Evolutionary conservation across 2,113 vertebrate genomes (phyloP).

Genomic region (Chamaea fasciata): DNA sequence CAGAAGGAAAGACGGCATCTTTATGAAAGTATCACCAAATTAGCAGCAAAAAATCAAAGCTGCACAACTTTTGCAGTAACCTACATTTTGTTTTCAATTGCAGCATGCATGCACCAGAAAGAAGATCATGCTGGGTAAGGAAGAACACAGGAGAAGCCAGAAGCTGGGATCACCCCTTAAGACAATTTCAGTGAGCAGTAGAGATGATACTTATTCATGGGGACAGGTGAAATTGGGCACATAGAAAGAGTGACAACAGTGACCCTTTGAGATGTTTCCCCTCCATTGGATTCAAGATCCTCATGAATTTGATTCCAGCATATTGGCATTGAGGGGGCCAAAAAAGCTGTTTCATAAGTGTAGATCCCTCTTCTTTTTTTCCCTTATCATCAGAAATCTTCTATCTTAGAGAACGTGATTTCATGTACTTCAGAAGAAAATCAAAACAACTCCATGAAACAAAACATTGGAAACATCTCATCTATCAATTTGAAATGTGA

Average conservation of each 20-base stretch:
- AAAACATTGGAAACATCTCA: neutral
- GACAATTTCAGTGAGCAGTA: neutral
- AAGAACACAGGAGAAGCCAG: neutral
- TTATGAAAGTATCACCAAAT: neutral
- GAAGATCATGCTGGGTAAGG: neutral
- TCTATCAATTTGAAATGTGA: neutral
- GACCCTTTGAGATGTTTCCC: neutral
- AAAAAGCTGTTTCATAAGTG: neutral
- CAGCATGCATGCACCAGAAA: neutral
- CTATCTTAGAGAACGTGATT: neutral
- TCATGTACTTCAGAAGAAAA: neutral
- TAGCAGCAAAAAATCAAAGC: neutral
- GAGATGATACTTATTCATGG: neutral
- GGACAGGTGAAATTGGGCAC: neutral
- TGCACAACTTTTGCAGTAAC: neutral
- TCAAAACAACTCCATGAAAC: neutral
- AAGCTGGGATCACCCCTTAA: neutral
- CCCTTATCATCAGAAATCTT: neutral
- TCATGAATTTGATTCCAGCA: neutral
- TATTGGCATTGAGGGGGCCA: neutral
- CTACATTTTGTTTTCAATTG: neutral
- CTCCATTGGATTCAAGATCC: neutral
- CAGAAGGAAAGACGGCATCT: neutral
- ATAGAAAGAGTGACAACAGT: neutral
- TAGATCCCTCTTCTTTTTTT: rapidly evolving